Evolutionary conservation across 2,113 vertebrate species (phyloP).

Genomic region (Platanista minor): DNA sequence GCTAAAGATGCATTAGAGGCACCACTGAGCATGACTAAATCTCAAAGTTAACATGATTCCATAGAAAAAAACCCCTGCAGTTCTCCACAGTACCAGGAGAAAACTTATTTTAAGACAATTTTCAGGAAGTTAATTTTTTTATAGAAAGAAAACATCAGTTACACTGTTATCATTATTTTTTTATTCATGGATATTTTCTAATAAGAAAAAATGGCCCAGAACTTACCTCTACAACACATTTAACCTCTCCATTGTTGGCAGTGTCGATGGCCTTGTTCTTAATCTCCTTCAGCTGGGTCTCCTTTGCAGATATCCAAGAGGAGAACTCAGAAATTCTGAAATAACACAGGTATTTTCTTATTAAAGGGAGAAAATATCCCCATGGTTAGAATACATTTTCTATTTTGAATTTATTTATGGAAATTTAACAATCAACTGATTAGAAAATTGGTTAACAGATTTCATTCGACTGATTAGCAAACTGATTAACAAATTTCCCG

Average conservation of each 20-base stretch:
- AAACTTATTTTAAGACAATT: neutral
- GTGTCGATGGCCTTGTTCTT: conserved; percentile 78
- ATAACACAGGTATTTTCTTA: conserved; percentile 31
- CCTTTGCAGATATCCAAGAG: conserved; percentile 88
- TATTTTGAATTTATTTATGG: neutral
- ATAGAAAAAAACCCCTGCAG: neutral
- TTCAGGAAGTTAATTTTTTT: neutral
- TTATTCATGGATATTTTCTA: neutral
- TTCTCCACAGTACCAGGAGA: neutral
- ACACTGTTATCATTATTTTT: neutral
- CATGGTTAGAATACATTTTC: neutral
- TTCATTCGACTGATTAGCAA: neutral
- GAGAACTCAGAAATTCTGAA: conserved; percentile 90
- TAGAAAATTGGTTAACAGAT: neutral
- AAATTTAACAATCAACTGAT: neutral
- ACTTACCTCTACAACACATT: conserved; percentile 84
- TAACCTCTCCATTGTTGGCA: conserved; percentile 81
- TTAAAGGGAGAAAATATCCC: neutral
- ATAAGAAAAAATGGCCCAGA: neutral
- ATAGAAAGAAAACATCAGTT: neutral
- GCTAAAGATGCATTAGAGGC: neutral
- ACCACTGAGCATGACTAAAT: neutral
- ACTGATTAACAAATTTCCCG: neutral
- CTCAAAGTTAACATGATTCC: neutral
- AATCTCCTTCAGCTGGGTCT: conserved; percentile 84